Percentiles rank a stretch among this genome's conserved stretches.
Conservation (phyloP, 2,888 invertebrate genomes). For the Embidobia sp. region DNA sequence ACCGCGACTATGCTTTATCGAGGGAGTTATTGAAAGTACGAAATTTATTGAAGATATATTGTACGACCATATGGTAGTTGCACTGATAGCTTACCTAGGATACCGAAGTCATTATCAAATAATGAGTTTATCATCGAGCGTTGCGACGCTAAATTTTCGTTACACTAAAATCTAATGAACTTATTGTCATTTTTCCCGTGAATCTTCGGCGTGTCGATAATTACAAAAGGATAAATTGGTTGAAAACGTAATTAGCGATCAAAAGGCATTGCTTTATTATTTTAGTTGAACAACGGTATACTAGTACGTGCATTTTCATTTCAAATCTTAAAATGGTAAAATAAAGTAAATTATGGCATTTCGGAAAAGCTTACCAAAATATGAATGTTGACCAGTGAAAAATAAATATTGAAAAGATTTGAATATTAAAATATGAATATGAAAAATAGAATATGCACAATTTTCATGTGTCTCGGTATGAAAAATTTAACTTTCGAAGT, state of each 20-base stretch:
- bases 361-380: too few relatives aligned
- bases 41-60: conserved; percentile 66
- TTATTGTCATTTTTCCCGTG: conserved; percentile 41
- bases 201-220: conserved; percentile 15
- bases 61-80: conserved; percentile 58
- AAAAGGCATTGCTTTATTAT: not conserved
- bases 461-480: too few relatives aligned
- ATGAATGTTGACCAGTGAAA: too few relatives aligned
- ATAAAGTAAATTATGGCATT: too few relatives aligned
- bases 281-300: too few relatives aligned
- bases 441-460: too few relatives aligned
- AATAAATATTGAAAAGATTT: too few relatives aligned
- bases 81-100: conserved; percentile 56
- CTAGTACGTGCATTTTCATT: too few relatives aligned
- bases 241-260: not conserved
- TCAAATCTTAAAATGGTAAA: too few relatives aligned
- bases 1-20: conserved; percentile 41
- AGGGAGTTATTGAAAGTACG: conserved; percentile 64
- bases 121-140: conserved; percentile 63
- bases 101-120: conserved; percentile 58
- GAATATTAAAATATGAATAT: too few relatives aligned
- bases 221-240: conserved; percentile 7
- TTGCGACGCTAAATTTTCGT: conserved; percentile 41
- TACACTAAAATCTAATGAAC: conserved; percentile 43
- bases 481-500: too few relatives aligned